Evolutionary conservation across 2,113 vertebrate genomes (phyloP).

Genomic region (Gambusia holbrooki): DNA sequence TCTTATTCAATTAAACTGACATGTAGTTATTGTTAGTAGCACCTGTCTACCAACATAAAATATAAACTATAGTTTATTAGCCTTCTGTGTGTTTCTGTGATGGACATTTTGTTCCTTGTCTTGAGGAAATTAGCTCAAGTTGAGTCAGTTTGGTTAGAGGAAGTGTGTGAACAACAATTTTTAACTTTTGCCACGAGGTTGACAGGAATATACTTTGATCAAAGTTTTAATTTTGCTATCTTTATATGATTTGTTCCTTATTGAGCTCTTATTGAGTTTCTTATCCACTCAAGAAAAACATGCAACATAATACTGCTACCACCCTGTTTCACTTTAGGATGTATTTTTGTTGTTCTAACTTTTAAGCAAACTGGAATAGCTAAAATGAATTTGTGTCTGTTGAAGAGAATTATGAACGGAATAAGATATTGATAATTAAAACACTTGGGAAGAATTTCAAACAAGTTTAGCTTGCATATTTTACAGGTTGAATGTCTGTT

Average conservation of each 20-base stretch:
- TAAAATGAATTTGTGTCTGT: too few species aligned
- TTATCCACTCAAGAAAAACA: background rate
- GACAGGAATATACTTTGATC: too few species aligned
- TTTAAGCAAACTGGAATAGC: background rate
- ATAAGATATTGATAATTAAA: too few species aligned
- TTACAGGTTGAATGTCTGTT: background rate
- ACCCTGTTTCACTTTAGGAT: background rate
- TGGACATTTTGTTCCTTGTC: too few species aligned
- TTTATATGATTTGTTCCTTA: background rate
- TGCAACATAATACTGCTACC: too few species aligned
- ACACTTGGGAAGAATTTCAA: background rate
- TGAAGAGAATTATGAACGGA: background rate
- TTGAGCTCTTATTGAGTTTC: background rate
- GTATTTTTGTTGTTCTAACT: background rate
- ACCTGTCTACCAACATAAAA: conserved; percentile 32
- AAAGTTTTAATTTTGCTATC: too few species aligned
- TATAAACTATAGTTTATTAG: background rate
- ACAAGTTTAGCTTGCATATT: background rate
- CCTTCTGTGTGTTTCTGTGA: too few species aligned
- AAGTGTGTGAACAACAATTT: background rate
- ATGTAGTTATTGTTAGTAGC: conserved; percentile 16
- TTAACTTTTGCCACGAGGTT: too few species aligned
- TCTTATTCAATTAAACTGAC: background rate
- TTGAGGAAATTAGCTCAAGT: background rate
- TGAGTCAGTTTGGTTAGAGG: background rate